Base-by-base conservation (phyloP, 2,113 vertebrate species). In the Smithornis capensis region DNA sequence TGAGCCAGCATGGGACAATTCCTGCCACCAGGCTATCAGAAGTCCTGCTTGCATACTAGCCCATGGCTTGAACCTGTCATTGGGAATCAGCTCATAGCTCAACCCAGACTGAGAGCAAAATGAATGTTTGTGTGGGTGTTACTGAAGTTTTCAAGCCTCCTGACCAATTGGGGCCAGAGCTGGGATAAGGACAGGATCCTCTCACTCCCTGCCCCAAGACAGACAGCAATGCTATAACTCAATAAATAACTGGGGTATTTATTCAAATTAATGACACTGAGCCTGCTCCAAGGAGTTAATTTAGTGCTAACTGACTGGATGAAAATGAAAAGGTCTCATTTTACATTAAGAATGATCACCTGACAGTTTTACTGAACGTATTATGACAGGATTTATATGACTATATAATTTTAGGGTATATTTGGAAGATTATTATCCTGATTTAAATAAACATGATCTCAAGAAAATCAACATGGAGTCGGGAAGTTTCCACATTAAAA, bases 241-340 rank as follows among this genome's bases (percentile, higher is more conserved):
- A 81, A 87, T 89, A 96, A 95, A 94, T 93, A 96, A 92, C 64
- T 16, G 47, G 60, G 68, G 73, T 93, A 93, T 97, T 94, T 96
- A 87, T 88, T 94, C 68, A 90, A 94, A 93, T 71, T 88, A 96
- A 96, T 83, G 76, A 78, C 76, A 93, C 88, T 92, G 80, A 93
- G 76, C 60, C 69, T 83, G 91, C 91, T 96, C 93, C 93, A 97
- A 92, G 83, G 77, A 95, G 95, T 93, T 96, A 96, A 96, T 95
- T 95, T 96, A 95, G 94, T 92, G 90, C 93, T 93, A 95, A 96
- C 94, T 96, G 94, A 93, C 90, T 90, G 94, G 93, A 86, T 96
- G 93, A 83, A 96, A 96, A 96, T 90, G 95, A 95, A 96, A 96
- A 96, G 93, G 95, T 96, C 94, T 97, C 93, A 84, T 95, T 92